Conservation (phyloP, 2,113 vertebrate species). For the Calypte anna region DNA sequence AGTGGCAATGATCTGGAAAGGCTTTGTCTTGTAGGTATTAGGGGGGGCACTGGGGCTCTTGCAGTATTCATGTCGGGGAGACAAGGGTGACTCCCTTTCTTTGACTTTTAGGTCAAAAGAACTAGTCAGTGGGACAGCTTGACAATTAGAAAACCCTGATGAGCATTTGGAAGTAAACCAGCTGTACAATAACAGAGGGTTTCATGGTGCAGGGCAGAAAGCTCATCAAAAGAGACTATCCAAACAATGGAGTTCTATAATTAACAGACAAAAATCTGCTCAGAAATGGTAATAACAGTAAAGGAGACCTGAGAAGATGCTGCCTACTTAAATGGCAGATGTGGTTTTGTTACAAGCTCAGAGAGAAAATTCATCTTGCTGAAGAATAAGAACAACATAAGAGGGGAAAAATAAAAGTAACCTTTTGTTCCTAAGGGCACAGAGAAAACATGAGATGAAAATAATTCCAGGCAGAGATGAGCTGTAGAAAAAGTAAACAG, state of each 20-base stretch:
- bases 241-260: slow-evolving; percentile 79
- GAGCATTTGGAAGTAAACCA: slow-evolving; percentile 57
- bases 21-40: slow-evolving; percentile 5
- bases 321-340: slow-evolving; percentile 58
- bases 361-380: slow-evolving; percentile 51
- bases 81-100: slow-evolving; percentile 41
- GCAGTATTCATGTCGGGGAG: slow-evolving; percentile 27
- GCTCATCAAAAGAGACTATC: slow-evolving; percentile 71
- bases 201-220: slow-evolving; percentile 59
- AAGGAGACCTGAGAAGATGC: slow-evolving; percentile 51
- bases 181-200: slow-evolving; percentile 51
- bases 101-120: slow-evolving; percentile 62
- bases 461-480: slow-evolving; percentile 19
- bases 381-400: slow-evolving; percentile 20
- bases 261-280: slow-evolving; percentile 80
- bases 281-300: slow-evolving; percentile 68
- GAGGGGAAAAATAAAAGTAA: slow-evolving; percentile 16
- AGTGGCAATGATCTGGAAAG: slow-evolving; percentile 56
- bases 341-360: slow-evolving; percentile 19
- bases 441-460: slow-evolving; percentile 36
- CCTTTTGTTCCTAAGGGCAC: slow-evolving; percentile 27
- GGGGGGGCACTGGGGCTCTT: not conserved
- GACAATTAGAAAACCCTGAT: slow-evolving; percentile 60
- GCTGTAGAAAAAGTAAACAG: not conserved
- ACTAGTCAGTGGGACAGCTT: slow-evolving; percentile 39